These are phyloP conservation scores for Chloroclystis v-ata DNA, from an alignment of 2,888 invertebrate genomes.

Conservation along the genomic window DNA sequence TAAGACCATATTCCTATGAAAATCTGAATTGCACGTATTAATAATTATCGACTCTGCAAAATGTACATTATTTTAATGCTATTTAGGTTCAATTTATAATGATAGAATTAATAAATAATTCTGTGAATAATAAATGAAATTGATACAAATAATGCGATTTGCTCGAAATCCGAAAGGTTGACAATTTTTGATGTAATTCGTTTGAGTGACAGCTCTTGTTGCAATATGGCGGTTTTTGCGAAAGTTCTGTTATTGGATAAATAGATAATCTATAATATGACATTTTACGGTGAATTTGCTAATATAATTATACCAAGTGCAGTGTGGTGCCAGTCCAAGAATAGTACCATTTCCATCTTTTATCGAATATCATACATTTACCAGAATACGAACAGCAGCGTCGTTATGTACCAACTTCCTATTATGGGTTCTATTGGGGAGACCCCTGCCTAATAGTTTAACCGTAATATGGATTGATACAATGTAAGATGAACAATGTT, in stretches of 20 bases:
- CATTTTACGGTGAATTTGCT: not conserved
- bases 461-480: too few species aligned
- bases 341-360: too few species aligned
- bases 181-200: constrained; percentile 33
- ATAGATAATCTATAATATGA: constrained; percentile 12
- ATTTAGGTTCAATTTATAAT: constrained; percentile 17
- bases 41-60: not conserved
- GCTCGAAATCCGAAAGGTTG: constrained; percentile 35
- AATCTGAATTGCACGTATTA: too few species aligned
- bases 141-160: constrained; percentile 46
- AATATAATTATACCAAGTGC: not conserved
- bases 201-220: constrained; percentile 24
- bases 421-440: too few species aligned
- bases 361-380: too few species aligned
- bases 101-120: not conserved
- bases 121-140: constrained; percentile 36
- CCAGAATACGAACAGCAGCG: too few species aligned
- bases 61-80: not conserved
- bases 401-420: too few species aligned
- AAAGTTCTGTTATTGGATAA: constrained; percentile 16
- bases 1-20: constrained; percentile 1
- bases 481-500: too few species aligned
- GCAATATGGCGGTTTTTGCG: constrained; percentile 24
- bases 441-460: too few species aligned
- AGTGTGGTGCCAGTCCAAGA: too few species aligned